Evolutionary conservation across 2,113 vertebrate species (phyloP), one percentile per base, ranked within the genome.

Genomic region (Gila orcuttii): DNA sequence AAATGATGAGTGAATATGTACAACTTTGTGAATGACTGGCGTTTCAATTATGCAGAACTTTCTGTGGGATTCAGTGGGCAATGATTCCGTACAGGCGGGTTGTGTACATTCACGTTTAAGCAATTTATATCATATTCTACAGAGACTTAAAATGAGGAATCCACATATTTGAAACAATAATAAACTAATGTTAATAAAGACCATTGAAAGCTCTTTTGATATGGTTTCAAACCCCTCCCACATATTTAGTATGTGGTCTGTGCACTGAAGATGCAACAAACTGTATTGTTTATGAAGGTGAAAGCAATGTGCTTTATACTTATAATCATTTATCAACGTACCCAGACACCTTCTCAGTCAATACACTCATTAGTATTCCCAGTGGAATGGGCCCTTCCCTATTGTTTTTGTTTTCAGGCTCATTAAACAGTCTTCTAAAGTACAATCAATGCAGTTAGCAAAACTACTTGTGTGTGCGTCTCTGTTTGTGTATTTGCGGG

Each of bases 351-450:
- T 77, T 90, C 86, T 89, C 78, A 84, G 89, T 90, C 91, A 91
- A 88, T 90, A 87, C 87, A 74, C 88, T 89, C 89, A 90, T 89
- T 91, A 91, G 77, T 74, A 84, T 84, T 90, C 91, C 89, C 87
- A 52, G 62, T 82, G 86, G 90, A 86, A 78, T 79, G 55, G 25
- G 42, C 84, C 79, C 80, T 85, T 91, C 89, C 84, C 86, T 88
- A 88, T 89, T 85, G 89, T 87, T 81, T 89, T 84, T 85, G 74
- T 88, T 87, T 86, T 84, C 88, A 59, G 77, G 80, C 87, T 92
- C 88, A 89, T 92, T 91, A 90, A 88, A 78, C 85, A 85, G 69
- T 86, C 86, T 87, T 90, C 89, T 52, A 90, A 91, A 89, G 86
- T 88, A 86, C 91, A 90, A 91, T 90, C 91, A 89, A 90, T 92